These are phyloP conservation scores for Notamacropus eugenii DNA, from an alignment of 2,797 vertebrate genomes.

Conservation along the genomic window DNA sequence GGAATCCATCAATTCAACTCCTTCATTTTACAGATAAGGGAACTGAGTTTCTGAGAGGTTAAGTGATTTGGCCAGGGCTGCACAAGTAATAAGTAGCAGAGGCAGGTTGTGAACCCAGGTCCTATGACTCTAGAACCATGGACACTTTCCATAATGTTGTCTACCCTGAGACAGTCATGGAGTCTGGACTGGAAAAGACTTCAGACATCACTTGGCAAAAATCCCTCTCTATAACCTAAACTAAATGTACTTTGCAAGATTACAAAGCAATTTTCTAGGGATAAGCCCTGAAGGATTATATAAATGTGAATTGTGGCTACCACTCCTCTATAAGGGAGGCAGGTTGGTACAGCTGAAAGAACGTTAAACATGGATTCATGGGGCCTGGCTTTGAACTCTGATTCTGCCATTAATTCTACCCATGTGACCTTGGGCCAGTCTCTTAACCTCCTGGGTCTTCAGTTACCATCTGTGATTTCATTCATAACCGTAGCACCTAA, in stretches of 20 bases:
- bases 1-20: background rate
- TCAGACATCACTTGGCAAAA: background rate
- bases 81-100: background rate
- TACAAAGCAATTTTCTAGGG: background rate
- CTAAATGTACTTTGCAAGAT: background rate
- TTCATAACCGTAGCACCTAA: background rate
- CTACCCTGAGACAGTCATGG: background rate
- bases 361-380: background rate
- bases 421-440: background rate
- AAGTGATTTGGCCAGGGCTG: too few relatives aligned
- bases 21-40: background rate
- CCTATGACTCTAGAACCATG: background rate
- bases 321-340: background rate
- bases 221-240: background rate
- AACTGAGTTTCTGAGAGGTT: too few relatives aligned
- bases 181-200: background rate
- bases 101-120: background rate
- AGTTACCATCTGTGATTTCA: background rate
- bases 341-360: background rate
- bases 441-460: background rate
- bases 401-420: background rate
- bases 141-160: background rate
- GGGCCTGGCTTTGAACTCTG: background rate
- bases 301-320: background rate
- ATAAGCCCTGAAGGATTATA: background rate